Conservation (phyloP, 2,797 vertebrate genomes). For the Phalanger gymnotis region DNA sequence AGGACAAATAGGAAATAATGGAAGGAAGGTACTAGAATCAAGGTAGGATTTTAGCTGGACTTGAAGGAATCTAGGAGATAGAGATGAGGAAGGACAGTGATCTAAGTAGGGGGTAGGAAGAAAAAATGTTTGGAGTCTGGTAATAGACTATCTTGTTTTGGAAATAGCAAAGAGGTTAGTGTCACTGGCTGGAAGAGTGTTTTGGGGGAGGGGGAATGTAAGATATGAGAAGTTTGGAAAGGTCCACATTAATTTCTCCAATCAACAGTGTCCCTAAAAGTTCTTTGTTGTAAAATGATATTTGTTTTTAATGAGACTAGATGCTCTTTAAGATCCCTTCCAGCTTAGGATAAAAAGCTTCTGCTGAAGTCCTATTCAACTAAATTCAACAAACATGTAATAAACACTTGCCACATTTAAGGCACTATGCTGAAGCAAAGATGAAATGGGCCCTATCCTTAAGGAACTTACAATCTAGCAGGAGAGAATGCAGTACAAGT, state of each 20-base stretch:
- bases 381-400: not conserved
- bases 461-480: not conserved
- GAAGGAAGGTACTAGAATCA: not conserved
- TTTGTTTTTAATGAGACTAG: not conserved
- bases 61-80: not conserved
- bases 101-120: not conserved
- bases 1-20: not conserved
- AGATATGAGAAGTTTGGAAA: not conserved
- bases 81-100: not conserved
- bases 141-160: not conserved
- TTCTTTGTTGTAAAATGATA: not conserved
- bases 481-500: not conserved
- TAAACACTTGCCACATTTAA: not conserved
- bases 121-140: not conserved
- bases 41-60: not conserved
- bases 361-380: not conserved
- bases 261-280: not conserved
- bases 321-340: not conserved
- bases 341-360: not conserved
- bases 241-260: not conserved
- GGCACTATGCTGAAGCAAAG: not conserved
- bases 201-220: not conserved
- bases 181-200: no score
- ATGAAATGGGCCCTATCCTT: not conserved
- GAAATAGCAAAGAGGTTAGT: not conserved